Conservation (phyloP, 2,797 vertebrate species). For the Apogon hyalosoma region DNA sequence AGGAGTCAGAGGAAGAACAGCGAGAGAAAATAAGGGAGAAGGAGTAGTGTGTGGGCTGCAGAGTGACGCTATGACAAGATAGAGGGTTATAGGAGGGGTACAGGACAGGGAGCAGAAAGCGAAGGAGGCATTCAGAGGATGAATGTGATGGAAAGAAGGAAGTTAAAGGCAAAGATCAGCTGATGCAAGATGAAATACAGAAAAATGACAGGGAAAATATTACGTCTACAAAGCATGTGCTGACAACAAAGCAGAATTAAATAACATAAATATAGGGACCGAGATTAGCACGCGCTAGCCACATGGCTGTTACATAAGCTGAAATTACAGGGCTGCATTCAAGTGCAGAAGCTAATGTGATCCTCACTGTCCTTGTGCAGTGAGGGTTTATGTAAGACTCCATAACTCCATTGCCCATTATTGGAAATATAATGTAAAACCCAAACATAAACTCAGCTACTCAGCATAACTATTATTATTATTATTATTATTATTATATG, state of each 20-base stretch:
- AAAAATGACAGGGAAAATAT: background rate
- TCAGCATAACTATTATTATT: too few relatives aligned
- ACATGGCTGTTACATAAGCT: too few relatives aligned
- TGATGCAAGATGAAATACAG: background rate
- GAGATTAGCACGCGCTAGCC: too few relatives aligned
- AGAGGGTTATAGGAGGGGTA: conserved; percentile 20
- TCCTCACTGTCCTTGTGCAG: too few relatives aligned
- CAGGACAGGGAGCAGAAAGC: background rate
- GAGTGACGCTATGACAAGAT: conserved; percentile 21
- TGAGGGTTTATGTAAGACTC: too few relatives aligned
- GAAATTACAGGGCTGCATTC: too few relatives aligned
- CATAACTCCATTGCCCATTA: too few relatives aligned
- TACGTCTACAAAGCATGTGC: background rate
- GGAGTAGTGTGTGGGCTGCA: conserved; percentile 1
- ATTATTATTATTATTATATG: too few relatives aligned
- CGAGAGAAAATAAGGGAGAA: conserved; percentile 1
- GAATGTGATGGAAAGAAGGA: background rate
- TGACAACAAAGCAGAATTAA: background rate
- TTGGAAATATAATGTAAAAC: too few relatives aligned
- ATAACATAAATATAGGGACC: background rate
- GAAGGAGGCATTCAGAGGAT: background rate
- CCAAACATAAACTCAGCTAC: too few relatives aligned
- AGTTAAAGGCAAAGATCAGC: too few relatives aligned
- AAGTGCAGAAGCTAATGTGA: too few relatives aligned
- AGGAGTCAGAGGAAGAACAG: conserved; percentile 8